A percentile compares a stretch with the other conserved stretches of the same genome.
Evolutionary conservation across 2,113 vertebrate genomes (phyloP).

Genomic region (Beaufortia kweichowensis): DNA sequence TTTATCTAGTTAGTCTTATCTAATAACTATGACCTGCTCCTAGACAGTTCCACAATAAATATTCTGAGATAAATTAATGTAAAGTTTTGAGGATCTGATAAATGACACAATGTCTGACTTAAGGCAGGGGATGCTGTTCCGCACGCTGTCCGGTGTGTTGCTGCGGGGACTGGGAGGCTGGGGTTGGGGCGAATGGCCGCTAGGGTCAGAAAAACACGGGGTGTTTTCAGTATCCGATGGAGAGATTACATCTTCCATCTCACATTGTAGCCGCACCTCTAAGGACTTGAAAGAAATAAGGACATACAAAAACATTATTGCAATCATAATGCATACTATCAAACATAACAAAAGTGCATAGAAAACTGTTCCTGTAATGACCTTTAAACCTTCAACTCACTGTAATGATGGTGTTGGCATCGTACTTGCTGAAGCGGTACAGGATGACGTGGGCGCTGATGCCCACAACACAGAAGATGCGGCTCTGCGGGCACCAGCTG

Average conservation of each 20-base stretch:
- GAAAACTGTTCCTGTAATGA: neutral
- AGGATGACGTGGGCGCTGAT: constrained; percentile 92
- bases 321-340: too few relatives aligned
- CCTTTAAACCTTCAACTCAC: constrained; percentile 74
- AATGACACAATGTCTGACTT: constrained; percentile 76
- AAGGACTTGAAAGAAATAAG: constrained; percentile 76
- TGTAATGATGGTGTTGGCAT: constrained; percentile 88
- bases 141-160: constrained; percentile 81
- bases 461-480: constrained; percentile 94
- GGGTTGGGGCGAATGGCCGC: constrained; percentile 83
- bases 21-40: neutral
- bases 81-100: too few relatives aligned
- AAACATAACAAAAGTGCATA: neutral
- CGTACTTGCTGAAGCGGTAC: constrained; percentile 94
- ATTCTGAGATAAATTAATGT: too few relatives aligned
- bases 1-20: neutral
- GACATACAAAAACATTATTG: constrained; percentile 38
- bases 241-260: constrained; percentile 89
- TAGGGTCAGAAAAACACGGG: constrained; percentile 81
- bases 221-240: constrained; percentile 87
- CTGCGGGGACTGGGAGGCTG: constrained; percentile 81
- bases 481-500: constrained; percentile 94
- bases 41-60: too few relatives aligned
- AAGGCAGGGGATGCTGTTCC: constrained; percentile 87
- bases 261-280: constrained; percentile 89